These are phyloP conservation scores for Amphiura filiformis DNA, from an alignment of 35 echinoderm and acorn worm genomes.

Conservation along the genomic window DNA sequence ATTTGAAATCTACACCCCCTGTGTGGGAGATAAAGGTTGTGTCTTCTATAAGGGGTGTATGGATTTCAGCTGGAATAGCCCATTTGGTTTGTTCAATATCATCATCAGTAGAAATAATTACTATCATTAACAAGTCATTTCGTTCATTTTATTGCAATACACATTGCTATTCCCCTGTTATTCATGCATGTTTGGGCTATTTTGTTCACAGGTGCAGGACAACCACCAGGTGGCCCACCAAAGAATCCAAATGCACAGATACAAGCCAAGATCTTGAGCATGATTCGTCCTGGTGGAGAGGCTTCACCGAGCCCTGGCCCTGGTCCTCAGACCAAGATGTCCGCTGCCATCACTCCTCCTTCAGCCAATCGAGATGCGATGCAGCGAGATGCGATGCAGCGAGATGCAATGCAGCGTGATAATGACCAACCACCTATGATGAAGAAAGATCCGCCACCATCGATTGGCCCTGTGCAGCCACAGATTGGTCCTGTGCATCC, in stretches of 20 bases:
- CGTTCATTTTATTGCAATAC: too few relatives aligned
- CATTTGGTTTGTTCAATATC: too few relatives aligned
- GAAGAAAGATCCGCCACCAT: background rate
- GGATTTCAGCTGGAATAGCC: too few relatives aligned
- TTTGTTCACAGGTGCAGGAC: background rate
- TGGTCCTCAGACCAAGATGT: background rate
- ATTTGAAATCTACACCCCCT: too few relatives aligned
- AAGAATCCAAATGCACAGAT: slow-evolving; percentile 38
- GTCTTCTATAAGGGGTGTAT: too few relatives aligned
- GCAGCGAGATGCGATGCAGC: background rate
- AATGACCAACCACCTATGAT: too few relatives aligned
- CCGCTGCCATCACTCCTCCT: background rate
- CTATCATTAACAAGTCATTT: too few relatives aligned
- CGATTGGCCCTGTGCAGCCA: background rate
- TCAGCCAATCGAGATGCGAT: background rate
- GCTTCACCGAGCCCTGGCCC: background rate
- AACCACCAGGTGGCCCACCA: background rate
- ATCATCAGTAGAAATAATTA: too few relatives aligned
- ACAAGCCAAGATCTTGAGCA: slow-evolving; percentile 93
- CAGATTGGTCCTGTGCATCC: background rate
- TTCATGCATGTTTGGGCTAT: too few relatives aligned
- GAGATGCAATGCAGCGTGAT: background rate
- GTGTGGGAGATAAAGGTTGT: too few relatives aligned
- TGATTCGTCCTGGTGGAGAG: slow-evolving; percentile 41
- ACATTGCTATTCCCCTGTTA: too few relatives aligned